Evolutionary conservation across 2,113 vertebrate genomes (phyloP), one percentile per base, ranked within the genome.

Genomic region (Brachionichthys hirsutus): DNA sequence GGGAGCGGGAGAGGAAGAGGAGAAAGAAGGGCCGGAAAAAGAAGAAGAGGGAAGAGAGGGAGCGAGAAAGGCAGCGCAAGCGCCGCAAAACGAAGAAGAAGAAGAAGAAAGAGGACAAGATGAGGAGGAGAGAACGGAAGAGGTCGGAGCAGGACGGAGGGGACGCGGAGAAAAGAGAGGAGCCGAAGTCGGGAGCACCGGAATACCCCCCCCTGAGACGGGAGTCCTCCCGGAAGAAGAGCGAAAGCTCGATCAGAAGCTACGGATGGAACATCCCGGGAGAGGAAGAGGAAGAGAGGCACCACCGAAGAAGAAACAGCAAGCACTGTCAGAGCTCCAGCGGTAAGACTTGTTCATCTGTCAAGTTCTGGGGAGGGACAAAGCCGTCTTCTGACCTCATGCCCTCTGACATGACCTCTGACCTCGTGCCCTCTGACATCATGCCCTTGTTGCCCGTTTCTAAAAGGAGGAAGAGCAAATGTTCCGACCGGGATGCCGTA

Each of bases 11-110:
- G 59, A 81, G 88, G 4, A 90, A 88, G 63, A 87, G 88, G 34
- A 88, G 90, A 43, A 92, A 91, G 87, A 92, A 91, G 40, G 85
- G 85, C 1, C 64, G 89, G 13, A 92, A 91, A 71, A 91, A 90
- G 64, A 92, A 90, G 62, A 92, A 92, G 70, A 83, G 86, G 56
- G 89, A 90, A 50, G 89, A 92, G 12, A 82, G 86, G 14, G 89
- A 90, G 13, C 87, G 89, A 59, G 90, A 92, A 49, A 60, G 89
- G 62, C 89, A 92, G 50, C 78, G 90, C 44, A 92, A 92, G 60
- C 78, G 87, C 1, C 91, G 85, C 53, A 92, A 91, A 74, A 77
- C 82, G 14, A 92, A 92, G 54, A 92, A 91, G 75, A 92, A 90
- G 62, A 87, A 73, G 61, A 91, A 91, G 73, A 92, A 90, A 78